phyloP scores from a whole-genome alignment of 1,140 invertebrate genomes.

The Potamilus streckersoni region DNA sequence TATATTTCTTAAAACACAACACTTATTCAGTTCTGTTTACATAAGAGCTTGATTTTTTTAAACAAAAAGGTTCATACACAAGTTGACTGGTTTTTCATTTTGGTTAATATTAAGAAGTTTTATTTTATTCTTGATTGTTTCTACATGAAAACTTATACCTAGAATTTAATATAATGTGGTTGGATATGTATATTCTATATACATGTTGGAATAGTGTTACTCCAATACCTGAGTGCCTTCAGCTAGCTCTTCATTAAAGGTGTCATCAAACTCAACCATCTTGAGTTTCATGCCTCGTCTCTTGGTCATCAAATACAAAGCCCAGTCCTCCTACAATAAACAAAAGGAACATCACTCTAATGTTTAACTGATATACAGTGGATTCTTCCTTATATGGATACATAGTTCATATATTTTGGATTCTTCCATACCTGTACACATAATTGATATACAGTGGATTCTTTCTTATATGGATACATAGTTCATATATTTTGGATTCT shows the following conservation, averaged over 20 bases:
- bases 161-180: conserved; percentile 1
- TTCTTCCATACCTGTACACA: no score
- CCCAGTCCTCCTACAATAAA: conserved; percentile 63
- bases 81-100: no score
- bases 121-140: neutral
- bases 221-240: conserved; percentile 43
- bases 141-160: neutral
- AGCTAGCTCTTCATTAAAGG: conserved; percentile 51
- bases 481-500: no score
- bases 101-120: neutral
- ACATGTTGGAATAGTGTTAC: neutral
- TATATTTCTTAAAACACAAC: no score
- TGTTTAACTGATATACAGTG: neutral
- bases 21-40: no score
- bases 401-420: no score
- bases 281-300: conserved; percentile 56
- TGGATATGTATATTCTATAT: neutral
- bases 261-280: conserved; percentile 63
- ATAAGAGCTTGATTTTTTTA: no score
- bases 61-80: no score
- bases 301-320: conserved; percentile 57
- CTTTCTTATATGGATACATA: no score
- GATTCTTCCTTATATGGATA: no score
- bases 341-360: conserved; percentile 1
- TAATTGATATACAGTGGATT: neutral